Percentiles rank a stretch among this genome's conserved stretches.
phyloP scores from a whole-genome alignment of 2,888 invertebrate genomes.

The Drosophila mayaguana region DNA sequence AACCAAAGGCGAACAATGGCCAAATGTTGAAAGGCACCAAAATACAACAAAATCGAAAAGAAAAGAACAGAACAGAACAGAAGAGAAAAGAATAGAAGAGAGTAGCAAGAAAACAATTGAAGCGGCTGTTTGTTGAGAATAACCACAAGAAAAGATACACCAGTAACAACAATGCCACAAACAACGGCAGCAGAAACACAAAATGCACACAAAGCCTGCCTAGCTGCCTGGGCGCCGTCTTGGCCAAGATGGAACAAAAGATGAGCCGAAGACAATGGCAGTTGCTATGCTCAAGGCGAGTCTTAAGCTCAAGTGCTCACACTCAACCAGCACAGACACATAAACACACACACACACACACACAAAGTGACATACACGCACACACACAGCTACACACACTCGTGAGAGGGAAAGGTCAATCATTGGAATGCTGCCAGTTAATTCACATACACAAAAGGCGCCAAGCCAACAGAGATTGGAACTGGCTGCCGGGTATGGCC shows the following conservation, averaged over 20 bases:
- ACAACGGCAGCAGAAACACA: conserved; percentile 42
- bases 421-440: conserved; percentile 78
- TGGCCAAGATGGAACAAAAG: conserved; percentile 66
- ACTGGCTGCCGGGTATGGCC: neutral
- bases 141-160: conserved; percentile 58
- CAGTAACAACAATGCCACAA: conserved; percentile 45
- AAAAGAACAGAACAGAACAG: neutral
- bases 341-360: conserved; percentile 20
- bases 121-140: conserved; percentile 54
- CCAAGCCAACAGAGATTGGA: conserved; percentile 6
- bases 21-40: conserved; percentile 48
- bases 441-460: conserved; percentile 72
- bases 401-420: conserved; percentile 68
- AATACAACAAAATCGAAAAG: conserved; percentile 8
- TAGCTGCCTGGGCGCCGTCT: conserved; percentile 24
- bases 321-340: conserved; percentile 42
- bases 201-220: conserved; percentile 66
- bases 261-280: conserved; percentile 74
- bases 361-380: conserved; percentile 7
- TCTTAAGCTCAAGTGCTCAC: conserved; percentile 62
- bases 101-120: conserved; percentile 28
- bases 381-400: conserved; percentile 3
- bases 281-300: conserved; percentile 68
- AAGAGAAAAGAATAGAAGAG: conserved; percentile 35
- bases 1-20: conserved; percentile 47